Conservation (phyloP, 2,888 invertebrate species). For the Oscheius onirici region DNA sequence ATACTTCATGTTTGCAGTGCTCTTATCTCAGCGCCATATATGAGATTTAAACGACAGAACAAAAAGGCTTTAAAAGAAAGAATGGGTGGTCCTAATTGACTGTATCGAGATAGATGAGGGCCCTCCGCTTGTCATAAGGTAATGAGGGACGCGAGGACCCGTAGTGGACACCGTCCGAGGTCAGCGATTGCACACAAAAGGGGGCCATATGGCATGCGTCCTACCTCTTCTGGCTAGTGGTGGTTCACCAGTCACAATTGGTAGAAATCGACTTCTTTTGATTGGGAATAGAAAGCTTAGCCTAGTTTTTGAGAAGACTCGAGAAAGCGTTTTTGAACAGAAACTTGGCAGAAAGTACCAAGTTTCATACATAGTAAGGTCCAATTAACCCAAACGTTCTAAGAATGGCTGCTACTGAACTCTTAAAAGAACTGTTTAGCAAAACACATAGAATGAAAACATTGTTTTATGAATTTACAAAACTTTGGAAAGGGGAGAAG, state of each 20-base stretch:
- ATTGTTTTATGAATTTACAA: too few relatives aligned
- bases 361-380: too few relatives aligned
- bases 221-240: slow-evolving; percentile 6
- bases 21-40: slow-evolving; percentile 7
- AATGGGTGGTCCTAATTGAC: not conserved
- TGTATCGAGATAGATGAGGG: not conserved
- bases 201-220: slow-evolving; percentile 31
- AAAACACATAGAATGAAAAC: too few relatives aligned
- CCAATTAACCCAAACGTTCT: too few relatives aligned
- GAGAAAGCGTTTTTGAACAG: not conserved
- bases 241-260: slow-evolving; percentile 19
- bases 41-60: not conserved
- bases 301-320: not conserved
- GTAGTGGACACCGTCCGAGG: slow-evolving; percentile 21
- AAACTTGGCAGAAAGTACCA: too few relatives aligned
- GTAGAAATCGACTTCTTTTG: slow-evolving; percentile 1
- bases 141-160: slow-evolving; percentile 13
- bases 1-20: slow-evolving; percentile 18
- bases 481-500: too few relatives aligned
- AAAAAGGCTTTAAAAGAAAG: not conserved
- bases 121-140: slow-evolving; percentile 14
- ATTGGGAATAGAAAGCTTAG: not conserved
- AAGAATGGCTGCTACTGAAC: too few relatives aligned
- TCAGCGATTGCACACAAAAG: slow-evolving; percentile 31
- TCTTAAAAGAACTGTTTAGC: too few relatives aligned